Evolutionary conservation across 2,888 invertebrate genomes (phyloP), one percentile per base, ranked within the genome.

Genomic region (Terebella lapidaria): DNA sequence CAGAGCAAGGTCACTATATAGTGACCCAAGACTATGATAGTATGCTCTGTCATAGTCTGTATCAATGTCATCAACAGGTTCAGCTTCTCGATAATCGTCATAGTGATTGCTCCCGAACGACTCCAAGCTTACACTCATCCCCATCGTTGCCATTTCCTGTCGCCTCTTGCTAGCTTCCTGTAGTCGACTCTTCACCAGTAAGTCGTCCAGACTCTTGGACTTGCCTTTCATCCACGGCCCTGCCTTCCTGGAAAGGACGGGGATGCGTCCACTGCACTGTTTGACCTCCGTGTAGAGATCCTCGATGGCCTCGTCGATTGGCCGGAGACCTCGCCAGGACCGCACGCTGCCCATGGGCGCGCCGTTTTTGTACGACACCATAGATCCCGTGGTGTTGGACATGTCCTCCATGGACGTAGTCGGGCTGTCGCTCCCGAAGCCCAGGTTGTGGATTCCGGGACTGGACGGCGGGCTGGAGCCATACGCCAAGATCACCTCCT

Each of bases 281-380:
- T 60, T 60, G 22, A 52, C 60, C 42, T 60, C 57, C 15, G 30
- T 46, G 47, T 60, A 60, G 1, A 60, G 52, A 25, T 60, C 60
- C 57, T 60, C 60, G 26, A 52, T 22, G 20, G 18, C 25, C 25
- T 60, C 60, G 52, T 60, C 60, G 51, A 60, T 60, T 4, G 60
- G 56, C 18, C 24, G 4, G n/a, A 60, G 58, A 15, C 20, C 58
- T 1, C 30, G 4, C 30, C 45, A 26, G 1, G 35, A 53, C 49
- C 20, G 52, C 29, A 55, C 35, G 30, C 55, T 22, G 35, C 35
- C 35, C 35, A 10, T 18, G 5, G 25, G 5, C 22, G 5, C 27
- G 25, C 25, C 5, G 53, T 15, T 10, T 10, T 26, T 10, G 5
- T 27, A 15, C 24, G 27, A 27, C 24, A 15, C 24, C 18, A 49